Percentiles rank a stretch among this genome's conserved stretches.
Conservation (phyloP, 2,797 vertebrate genomes). For the Melanotaenia parkinsoni region DNA sequence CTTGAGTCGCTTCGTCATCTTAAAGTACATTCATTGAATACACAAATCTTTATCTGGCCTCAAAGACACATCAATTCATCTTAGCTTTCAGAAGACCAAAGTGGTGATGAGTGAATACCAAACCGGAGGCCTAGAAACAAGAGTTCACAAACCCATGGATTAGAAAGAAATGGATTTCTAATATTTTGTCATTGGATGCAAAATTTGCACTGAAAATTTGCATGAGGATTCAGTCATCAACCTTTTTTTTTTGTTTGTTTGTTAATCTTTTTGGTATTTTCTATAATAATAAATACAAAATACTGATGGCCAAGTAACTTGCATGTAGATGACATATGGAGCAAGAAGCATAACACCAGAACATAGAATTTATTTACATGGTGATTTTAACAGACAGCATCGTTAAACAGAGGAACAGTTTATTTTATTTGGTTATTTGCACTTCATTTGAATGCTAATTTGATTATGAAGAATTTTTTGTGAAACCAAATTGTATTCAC, state of each 20-base stretch:
- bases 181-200: neutral
- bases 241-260: neutral
- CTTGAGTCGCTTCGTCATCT: neutral
- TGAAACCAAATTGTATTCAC: neutral
- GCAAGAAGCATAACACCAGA: no score
- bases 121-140: neutral
- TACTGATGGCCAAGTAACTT: neutral
- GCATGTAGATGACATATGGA: neutral
- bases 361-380: no score
- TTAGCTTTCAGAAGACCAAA: neutral
- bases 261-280: no score
- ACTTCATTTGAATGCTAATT: no score
- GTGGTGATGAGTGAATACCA: neutral
- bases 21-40: no score
- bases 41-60: no score
- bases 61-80: no score
- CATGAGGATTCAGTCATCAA: neutral
- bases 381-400: no score
- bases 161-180: neutral
- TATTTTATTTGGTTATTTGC: no score
- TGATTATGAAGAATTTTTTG: no score
- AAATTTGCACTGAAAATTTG: neutral
- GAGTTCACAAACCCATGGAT: neutral
- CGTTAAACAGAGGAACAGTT: no score
- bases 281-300: no score